These are phyloP conservation scores for Drosophila kepulauana DNA, from an alignment of 1,140 invertebrate genomes.

Conservation along the genomic window DNA sequence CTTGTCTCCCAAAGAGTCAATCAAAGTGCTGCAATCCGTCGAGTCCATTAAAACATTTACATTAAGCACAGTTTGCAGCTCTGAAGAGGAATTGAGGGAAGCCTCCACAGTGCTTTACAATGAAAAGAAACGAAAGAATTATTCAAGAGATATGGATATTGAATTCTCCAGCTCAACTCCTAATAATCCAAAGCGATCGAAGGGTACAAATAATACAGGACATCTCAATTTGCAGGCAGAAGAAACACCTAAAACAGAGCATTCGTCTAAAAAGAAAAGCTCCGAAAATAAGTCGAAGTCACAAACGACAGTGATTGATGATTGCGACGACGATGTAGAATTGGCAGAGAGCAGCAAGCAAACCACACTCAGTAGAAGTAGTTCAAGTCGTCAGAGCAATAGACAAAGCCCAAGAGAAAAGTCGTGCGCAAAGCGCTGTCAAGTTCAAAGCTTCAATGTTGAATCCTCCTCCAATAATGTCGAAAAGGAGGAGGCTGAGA, in stretches of 20 bases:
- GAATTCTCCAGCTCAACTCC: slow-evolving; percentile 43
- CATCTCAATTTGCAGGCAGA: neutral
- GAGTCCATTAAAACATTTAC: slow-evolving; percentile 54
- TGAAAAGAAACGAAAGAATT: slow-evolving; percentile 54
- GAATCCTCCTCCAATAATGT: neutral
- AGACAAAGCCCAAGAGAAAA: neutral
- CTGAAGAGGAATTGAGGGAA: neutral
- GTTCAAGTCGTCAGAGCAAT: neutral
- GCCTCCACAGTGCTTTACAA: neutral
- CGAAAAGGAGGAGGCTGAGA: slow-evolving; percentile 3
- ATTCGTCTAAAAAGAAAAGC: neutral
- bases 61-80: neutral
- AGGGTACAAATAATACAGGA: neutral
- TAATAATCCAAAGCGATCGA: slow-evolving; percentile 52
- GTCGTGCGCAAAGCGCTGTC: neutral
- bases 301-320: neutral
- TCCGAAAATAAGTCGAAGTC: neutral
- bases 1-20: slow-evolving; percentile 62
- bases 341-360: neutral
- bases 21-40: slow-evolving; percentile 45
- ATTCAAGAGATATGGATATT: slow-evolving; percentile 25
- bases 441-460: neutral
- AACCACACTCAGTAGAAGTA: neutral
- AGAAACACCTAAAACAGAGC: neutral
- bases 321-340: neutral